These are phyloP conservation scores for Sarcophaga bullata DNA, from an alignment of 1,140 invertebrate species.

Conservation along the genomic window DNA sequence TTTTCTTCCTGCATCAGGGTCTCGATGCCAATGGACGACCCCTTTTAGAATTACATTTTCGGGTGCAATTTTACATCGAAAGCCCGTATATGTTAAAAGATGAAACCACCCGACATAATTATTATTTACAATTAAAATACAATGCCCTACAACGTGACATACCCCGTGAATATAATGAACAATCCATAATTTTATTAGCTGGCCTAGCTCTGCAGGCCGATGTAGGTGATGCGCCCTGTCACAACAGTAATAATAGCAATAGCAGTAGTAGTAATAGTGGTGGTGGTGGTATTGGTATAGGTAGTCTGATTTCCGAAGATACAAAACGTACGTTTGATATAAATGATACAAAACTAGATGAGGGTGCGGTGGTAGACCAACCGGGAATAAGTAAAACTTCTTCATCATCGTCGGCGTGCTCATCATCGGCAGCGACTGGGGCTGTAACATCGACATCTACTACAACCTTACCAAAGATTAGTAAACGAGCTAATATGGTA, in stretches of 20 bases:
- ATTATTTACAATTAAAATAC: constrained; percentile 92
- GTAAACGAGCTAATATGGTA: constrained; percentile 55
- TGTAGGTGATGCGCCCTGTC: constrained; percentile 78
- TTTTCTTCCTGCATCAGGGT: constrained; percentile 71
- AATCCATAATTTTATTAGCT: constrained; percentile 82
- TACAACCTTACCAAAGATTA: constrained; percentile 61
- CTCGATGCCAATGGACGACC: constrained; percentile 89
- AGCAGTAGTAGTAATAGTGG: constrained; percentile 38
- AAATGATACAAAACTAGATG: neutral
- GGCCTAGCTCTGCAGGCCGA: constrained; percentile 91
- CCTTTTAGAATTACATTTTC: constrained; percentile 88
- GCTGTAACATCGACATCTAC: constrained; percentile 42
- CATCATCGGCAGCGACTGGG: constrained; percentile 22
- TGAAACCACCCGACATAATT: constrained; percentile 88
- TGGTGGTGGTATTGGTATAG: constrained; percentile 42
- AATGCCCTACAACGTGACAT: constrained; percentile 82
- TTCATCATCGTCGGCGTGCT: neutral
- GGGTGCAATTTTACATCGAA: constrained; percentile 95
- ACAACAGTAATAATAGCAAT: constrained; percentile 47
- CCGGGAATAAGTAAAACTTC: neutral
- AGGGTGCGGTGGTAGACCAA: neutral
- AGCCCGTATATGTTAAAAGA: constrained; percentile 86
- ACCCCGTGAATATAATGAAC: constrained; percentile 74
- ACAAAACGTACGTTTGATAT: neutral
- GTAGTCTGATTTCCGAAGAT: neutral